Conservation (phyloP, 2,888 invertebrate species). For the Leptopilina myrica region DNA sequence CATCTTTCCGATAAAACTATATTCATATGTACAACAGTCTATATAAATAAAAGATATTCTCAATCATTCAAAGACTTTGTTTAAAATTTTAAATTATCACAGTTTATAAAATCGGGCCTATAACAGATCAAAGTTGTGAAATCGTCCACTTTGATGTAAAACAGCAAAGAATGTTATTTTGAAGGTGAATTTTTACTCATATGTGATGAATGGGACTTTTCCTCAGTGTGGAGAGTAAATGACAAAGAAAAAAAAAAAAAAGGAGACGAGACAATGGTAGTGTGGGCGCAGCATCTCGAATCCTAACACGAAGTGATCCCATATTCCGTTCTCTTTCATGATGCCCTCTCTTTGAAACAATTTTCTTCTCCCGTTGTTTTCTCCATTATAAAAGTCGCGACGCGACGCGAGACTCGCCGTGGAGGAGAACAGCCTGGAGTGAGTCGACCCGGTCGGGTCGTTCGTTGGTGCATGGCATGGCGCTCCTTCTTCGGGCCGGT, state of each 20-base stretch:
- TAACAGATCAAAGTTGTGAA: too few species aligned
- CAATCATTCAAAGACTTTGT: too few species aligned
- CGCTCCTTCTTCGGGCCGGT: constrained; percentile 60
- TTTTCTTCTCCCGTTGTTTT: constrained; percentile 49
- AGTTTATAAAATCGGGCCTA: too few species aligned
- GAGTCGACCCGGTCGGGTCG: constrained; percentile 61
- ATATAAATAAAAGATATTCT: too few species aligned
- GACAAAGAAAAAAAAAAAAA: not conserved
- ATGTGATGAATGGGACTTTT: not conserved
- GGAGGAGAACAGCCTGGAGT: constrained; percentile 51
- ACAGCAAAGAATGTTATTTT: too few species aligned
- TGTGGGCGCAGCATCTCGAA: constrained; percentile 74
- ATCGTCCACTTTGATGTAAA: too few species aligned
- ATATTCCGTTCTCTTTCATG: constrained; percentile 69
- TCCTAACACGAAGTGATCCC: constrained; percentile 73
- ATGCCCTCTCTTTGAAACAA: constrained; percentile 49
- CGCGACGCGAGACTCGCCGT: constrained; percentile 50
- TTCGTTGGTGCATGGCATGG: constrained; percentile 48
- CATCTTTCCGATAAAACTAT: not conserved
- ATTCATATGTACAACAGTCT: too few species aligned
- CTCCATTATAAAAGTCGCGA: constrained; percentile 40
- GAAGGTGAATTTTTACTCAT: not conserved
- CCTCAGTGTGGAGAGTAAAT: not conserved
- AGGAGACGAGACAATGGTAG: constrained; percentile 65
- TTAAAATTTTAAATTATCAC: too few species aligned